Conservation (phyloP, 2,797 vertebrate species). For the Clamator glandarius region DNA sequence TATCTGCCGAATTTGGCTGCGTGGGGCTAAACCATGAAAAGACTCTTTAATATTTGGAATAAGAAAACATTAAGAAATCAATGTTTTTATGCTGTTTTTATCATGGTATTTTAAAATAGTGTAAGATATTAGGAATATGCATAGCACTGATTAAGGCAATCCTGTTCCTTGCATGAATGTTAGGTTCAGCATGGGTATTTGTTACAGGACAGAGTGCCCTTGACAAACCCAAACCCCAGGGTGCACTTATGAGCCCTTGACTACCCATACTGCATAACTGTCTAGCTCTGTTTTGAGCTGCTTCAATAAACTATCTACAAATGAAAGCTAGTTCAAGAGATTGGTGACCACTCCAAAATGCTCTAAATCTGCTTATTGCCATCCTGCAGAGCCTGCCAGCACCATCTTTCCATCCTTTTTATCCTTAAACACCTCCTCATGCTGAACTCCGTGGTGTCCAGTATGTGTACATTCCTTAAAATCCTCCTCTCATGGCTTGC, state of each 20-base stretch:
- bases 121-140: neutral
- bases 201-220: too few species aligned
- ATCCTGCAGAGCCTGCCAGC: neutral
- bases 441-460: rapidly evolving
- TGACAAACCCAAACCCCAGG: neutral
- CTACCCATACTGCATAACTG: neutral
- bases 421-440: neutral
- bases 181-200: neutral
- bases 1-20: too few species aligned
- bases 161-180: neutral
- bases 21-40: too few species aligned
- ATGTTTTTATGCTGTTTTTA: neutral
- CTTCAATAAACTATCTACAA: neutral
- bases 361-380: neutral
- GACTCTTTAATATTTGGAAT: neutral
- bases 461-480: neutral
- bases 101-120: neutral
- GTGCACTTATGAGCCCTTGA: neutral
- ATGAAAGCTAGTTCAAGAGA: neutral
- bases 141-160: neutral
- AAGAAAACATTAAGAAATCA: neutral
- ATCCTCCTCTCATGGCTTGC: neutral
- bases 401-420: neutral
- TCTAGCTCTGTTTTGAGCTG: neutral
- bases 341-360: neutral